Conservation (phyloP, 2,888 invertebrate species). For the Mycogona germanica region DNA sequence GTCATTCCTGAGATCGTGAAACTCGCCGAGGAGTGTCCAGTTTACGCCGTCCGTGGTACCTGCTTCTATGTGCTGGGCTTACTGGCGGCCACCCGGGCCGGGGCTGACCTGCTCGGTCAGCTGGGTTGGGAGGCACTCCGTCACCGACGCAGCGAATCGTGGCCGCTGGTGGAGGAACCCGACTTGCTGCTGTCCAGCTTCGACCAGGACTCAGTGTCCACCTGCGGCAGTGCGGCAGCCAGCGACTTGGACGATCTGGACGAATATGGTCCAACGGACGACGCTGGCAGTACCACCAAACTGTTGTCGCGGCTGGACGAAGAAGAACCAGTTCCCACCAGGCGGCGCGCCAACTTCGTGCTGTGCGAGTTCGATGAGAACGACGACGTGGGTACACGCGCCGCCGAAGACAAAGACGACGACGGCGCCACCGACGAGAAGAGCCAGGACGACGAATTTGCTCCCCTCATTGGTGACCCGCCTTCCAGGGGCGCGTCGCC, state of each 20-base stretch:
- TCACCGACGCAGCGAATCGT: slow-evolving; percentile 60
- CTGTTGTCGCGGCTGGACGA: slow-evolving; percentile 11
- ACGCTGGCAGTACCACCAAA: slow-evolving; percentile 4
- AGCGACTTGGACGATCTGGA: slow-evolving; percentile 18
- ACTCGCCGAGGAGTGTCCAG: slow-evolving; percentile 63
- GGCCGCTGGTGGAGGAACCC: slow-evolving; percentile 55
- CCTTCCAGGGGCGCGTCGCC: slow-evolving; percentile 3
- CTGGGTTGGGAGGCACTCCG: slow-evolving; percentile 62
- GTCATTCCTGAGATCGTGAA: slow-evolving; percentile 43
- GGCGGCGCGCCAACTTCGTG: neutral
- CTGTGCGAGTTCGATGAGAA: neutral
- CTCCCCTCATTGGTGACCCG: neutral
- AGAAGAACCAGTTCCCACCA: neutral
- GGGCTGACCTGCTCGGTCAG: slow-evolving; percentile 63
- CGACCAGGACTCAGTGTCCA: slow-evolving; percentile 18
- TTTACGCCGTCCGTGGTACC: slow-evolving; percentile 75
- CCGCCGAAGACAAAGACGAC: neutral
- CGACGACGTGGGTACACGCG: neutral
- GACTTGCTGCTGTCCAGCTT: slow-evolving; percentile 5
- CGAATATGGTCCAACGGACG: too few relatives aligned
- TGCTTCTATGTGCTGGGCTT: slow-evolving; percentile 80
- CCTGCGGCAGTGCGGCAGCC: slow-evolving; percentile 22
- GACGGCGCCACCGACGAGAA: neutral
- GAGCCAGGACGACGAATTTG: neutral
- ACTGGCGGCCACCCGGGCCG: slow-evolving; percentile 67